Evolutionary conservation across 2,113 vertebrate genomes (phyloP), one percentile per base, ranked within the genome.

Genomic region (Podarcis raffonei): DNA sequence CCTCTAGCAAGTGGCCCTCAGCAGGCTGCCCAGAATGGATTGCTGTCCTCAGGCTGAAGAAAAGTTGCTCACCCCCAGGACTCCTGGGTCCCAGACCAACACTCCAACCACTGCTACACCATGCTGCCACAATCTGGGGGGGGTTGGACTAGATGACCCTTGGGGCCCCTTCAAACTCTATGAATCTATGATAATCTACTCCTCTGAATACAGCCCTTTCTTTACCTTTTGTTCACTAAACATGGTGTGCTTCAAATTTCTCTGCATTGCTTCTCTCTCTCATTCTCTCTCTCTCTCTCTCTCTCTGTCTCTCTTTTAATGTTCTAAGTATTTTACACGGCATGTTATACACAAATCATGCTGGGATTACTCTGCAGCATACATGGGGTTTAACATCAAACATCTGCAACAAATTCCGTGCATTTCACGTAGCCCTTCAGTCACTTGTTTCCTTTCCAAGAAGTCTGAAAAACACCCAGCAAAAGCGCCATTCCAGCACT

Each of bases 321-420:
- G 42, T 42, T 6, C 15, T 68, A 20, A 37, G 12, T 18, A 39
- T 27, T 18, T n/a, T 25, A 74, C 16, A 87, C 25, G 48, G 48
- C 11, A 53, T 53, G 48, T 53, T 57, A 69, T 81, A 37, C 27
- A 30, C 25, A 37, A 78, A 77, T 53, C 39, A 37, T 13, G 23
- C 22, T 13, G 32, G 48, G 1, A 18, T 9, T 74, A 32, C 37
- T 59, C 20, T 77, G 53, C 6, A 91, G 22, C 32, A 32, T 53
- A 83, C 80, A 90, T 80, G 23, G 68, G 5, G 30, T 5, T 30
- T 2, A 89, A 76, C 81, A 42, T 68, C 11, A 25, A 18, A 27
- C 68, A 83, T 37, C 71, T 0, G 0, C 37, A n/a, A n/a, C 12
- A 66, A 25, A 85, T 13, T 6, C 35, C 71, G 85, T 0, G 0